Conservation (phyloP, 2,113 vertebrate genomes). For the Fregetta grallaria region DNA sequence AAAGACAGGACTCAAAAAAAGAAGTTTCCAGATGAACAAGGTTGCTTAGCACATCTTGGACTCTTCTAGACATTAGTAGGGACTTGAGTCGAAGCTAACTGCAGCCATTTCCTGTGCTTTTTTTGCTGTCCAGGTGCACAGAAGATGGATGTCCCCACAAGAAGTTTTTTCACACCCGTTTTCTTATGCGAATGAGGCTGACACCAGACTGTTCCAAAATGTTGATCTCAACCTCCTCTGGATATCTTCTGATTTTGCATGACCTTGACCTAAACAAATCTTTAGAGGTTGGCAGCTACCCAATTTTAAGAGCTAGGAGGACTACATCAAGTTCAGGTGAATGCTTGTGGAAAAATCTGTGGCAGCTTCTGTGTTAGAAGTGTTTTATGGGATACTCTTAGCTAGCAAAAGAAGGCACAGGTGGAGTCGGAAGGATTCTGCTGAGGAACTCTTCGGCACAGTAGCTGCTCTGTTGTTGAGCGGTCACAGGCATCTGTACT, state of each 20-base stretch:
- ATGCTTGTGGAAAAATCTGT: background rate
- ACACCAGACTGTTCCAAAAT: conserved; percentile 99
- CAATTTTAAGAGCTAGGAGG: conserved; percentile 90
- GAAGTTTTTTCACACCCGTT: conserved; percentile 98
- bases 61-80: background rate
- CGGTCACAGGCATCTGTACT: background rate
- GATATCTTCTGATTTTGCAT: conserved; percentile 96
- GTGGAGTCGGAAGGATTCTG: background rate
- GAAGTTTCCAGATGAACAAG: background rate
- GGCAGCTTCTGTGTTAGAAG: background rate
- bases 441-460: rapidly evolving
- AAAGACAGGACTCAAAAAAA: background rate
- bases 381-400: background rate
- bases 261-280: conserved; percentile 97
- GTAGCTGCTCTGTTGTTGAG: background rate
- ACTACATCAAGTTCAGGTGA: conserved; percentile 89
- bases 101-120: background rate
- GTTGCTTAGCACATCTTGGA: background rate
- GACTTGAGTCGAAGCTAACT: background rate
- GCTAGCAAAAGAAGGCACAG: background rate
- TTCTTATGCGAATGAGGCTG: conserved; percentile 97
- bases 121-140: conserved; percentile 82
- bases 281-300: conserved; percentile 96
- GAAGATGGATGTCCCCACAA: conserved; percentile 98
- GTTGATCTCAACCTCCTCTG: conserved; percentile 97